phyloP scores from a whole-genome alignment of 2,797 vertebrate genomes.

The Artibeus lituratus region DNA sequence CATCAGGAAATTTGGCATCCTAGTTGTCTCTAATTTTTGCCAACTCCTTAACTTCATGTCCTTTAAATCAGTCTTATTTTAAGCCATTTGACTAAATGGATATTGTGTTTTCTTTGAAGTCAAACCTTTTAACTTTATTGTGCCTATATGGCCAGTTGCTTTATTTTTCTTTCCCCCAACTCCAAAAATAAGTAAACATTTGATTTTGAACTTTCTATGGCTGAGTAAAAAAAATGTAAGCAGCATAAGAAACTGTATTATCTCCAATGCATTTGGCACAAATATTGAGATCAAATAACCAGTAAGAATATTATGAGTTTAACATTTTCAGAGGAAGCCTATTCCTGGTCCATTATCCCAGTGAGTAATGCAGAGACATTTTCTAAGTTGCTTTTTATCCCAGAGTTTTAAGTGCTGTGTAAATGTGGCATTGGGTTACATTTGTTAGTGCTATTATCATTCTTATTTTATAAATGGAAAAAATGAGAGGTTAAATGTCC shows the following conservation, averaged over 20 bases:
- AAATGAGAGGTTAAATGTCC: not conserved
- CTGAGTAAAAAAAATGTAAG: conserved; percentile 37
- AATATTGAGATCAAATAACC: not conserved
- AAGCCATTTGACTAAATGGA: not conserved
- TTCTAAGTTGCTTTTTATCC: not conserved
- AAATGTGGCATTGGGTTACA: not conserved
- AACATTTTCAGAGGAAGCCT: not conserved
- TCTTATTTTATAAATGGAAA: conserved; percentile 13
- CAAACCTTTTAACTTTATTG: not conserved
- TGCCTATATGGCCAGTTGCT: not conserved
- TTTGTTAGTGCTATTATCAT: not conserved
- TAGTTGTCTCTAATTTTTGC: not conserved
- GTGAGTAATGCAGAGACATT: not conserved
- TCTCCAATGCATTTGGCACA: not conserved
- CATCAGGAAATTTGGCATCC: not conserved
- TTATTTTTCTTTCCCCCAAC: not conserved
- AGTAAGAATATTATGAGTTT: too few relatives aligned
- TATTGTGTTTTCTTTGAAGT: not conserved
- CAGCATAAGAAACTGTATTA: not conserved
- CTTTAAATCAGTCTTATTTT: not conserved
- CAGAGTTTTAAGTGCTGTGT: not conserved
- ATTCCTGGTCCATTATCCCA: conserved; percentile 14
- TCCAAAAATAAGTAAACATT: conserved; percentile 11
- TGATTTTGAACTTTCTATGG: conserved; percentile 2
- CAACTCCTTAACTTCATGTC: not conserved